Evolutionary conservation across 2,797 vertebrate genomes (phyloP).

Genomic region (Chiroxiphia lanceolata): DNA sequence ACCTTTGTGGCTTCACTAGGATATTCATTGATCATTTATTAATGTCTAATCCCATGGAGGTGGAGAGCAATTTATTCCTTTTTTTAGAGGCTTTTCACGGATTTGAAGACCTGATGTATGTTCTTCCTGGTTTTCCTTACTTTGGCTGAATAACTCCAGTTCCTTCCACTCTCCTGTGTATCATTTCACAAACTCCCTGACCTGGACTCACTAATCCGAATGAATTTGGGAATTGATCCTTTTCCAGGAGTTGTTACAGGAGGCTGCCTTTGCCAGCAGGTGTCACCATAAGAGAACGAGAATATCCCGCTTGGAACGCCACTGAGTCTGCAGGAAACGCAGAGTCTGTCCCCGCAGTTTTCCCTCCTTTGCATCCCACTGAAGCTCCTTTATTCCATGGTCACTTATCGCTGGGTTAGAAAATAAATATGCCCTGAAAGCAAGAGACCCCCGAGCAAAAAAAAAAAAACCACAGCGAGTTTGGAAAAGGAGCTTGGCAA

Average conservation of each 20-base stretch:
- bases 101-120: not conserved
- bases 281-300: slow-evolving; percentile 60
- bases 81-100: not conserved
- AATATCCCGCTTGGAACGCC: not conserved
- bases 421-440: not conserved
- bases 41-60: not conserved
- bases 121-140: not conserved
- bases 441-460: not conserved
- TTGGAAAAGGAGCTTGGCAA: not conserved
- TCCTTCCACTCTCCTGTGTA: not conserved
- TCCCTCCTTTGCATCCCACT: not conserved
- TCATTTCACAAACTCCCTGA: not conserved
- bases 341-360: not conserved
- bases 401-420: not conserved
- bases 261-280: slow-evolving; percentile 51
- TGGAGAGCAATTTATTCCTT: not conserved
- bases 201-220: not conserved
- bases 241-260: not conserved
- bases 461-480: not conserved
- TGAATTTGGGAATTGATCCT: not conserved
- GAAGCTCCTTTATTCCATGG: not conserved
- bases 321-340: not conserved
- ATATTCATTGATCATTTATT: not conserved
- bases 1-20: not conserved
- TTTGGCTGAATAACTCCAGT: not conserved